Evolutionary conservation across 2,797 vertebrate species (phyloP), one percentile per base, ranked within the genome.

Genomic region (Argentina silus): DNA sequence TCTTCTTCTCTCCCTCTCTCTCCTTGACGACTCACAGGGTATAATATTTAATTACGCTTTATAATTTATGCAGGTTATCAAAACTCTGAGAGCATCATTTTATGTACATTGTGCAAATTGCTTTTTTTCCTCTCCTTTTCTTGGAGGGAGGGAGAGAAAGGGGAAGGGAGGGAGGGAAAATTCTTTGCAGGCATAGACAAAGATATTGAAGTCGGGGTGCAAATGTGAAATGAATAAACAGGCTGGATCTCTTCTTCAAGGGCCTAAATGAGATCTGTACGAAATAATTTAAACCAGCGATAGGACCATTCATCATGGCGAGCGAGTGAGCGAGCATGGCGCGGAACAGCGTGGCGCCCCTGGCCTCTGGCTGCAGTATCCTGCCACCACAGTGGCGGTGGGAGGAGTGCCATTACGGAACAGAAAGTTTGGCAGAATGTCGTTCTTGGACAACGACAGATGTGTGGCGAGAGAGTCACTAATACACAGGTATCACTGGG

Each of bases 191-290:
- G 91, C 92, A 91, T 89, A 93, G 91, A 92, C 88, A 91, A 90
- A 93, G 92, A 95, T 94, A 95, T 94, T 94, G 93, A 92, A 94
- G 90, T 89, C 85, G 71, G 81, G 88, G 92, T 92, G 92, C 89
- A 93, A 94, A 94, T 94, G 91, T 93, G 89, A 94, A 94, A 93
- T 93, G 93, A 94, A 95, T 94, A 94, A 94, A 95, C 93, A 94
- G 91, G 89, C 91, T 91, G 89, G 91, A 94, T 95, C 90, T 94
- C 93, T 94, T 94, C 92, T 95, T 95, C 93, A 95, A 94, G 91
- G 89, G 88, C 87, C 91, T 94, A 95, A 95, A 95, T 95, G 93
- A 94, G 93, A 94, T 94, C 93, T 93, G 91, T 91, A 93, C 90
- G 91, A 94, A 94, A 94, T 94, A 93, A 93, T 95, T 94, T 94